Percentiles rank a stretch among this genome's conserved stretches.
Evolutionary conservation across 2,113 vertebrate genomes (phyloP).

Genomic region (Vimba vimba): DNA sequence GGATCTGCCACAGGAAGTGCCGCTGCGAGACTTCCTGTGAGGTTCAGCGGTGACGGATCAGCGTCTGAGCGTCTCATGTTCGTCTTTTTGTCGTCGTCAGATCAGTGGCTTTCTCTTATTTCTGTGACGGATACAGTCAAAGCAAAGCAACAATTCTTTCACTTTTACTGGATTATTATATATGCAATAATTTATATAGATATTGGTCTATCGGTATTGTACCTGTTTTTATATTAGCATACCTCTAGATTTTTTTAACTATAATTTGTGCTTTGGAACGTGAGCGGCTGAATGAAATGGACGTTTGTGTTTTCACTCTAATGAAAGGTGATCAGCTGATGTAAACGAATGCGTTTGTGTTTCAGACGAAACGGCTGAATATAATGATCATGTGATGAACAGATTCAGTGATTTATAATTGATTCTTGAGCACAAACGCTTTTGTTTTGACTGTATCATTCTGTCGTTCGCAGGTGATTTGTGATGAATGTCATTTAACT

Average conservation of each 20-base stretch:
- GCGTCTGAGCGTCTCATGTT: conserved; percentile 84
- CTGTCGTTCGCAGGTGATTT: conserved; percentile 73
- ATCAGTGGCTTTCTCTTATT: conserved; percentile 70
- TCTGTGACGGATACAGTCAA: conserved; percentile 81
- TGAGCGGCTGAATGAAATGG: neutral
- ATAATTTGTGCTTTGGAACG: neutral
- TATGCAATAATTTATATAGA: conserved; percentile 67
- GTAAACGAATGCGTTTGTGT: too few relatives aligned
- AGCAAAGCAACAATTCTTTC: conserved; percentile 74
- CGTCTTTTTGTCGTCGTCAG: conserved; percentile 73
- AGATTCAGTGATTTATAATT: too few relatives aligned
- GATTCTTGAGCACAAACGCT: conserved; percentile 47
- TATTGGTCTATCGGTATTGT: conserved; percentile 57
- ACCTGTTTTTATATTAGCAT: conserved; percentile 57
- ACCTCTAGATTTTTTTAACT: conserved; percentile 24
- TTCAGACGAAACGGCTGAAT: too few relatives aligned
- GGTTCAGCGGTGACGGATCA: conserved; percentile 81
- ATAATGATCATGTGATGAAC: too few relatives aligned
- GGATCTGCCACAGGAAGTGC: neutral
- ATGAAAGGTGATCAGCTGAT: too few relatives aligned
- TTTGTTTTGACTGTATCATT: conserved; percentile 85
- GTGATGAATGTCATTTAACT: conserved; percentile 74
- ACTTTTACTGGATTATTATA: conserved; percentile 57
- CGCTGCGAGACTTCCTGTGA: conserved; percentile 14
- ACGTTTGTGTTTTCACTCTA: neutral